Base-by-base conservation (phyloP, 1,140 invertebrate genomes). In the Drosophila tsacasi region DNA sequence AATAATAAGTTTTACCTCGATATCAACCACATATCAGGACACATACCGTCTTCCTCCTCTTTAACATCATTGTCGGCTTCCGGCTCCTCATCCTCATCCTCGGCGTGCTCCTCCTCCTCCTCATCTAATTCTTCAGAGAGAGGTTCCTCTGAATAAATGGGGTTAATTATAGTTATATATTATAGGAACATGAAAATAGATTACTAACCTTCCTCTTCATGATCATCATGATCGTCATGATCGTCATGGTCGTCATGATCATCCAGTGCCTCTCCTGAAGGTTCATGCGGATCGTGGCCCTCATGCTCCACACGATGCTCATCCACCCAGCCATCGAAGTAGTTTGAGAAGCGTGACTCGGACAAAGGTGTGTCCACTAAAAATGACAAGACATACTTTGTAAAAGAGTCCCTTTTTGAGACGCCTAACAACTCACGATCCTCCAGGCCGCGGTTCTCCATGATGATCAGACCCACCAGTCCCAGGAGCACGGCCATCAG, bases 261-360 rank as follows among this genome's bases (percentile, higher is more conserved):
- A 46, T 92, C 83, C 32, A 83, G 40, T 7, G 79, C 85, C 5
- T 87, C 81, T 25, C 63, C 81, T 2, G 58, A 80, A 62, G 94
- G 91, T 92, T 94, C 74, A 90, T 94, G 80, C 91, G 93, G 87
- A 73, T 93, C 93, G 49, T 93, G 91, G 30, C 84, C 84, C 61
- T 94, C 93, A 61, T 95, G 94, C 67, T 94, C 93, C 61, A 93
- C 93, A 15, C 94, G 91, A 68, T 93, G 92, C 82, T 96, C 95
- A 78, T 97, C 96, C n/a, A 97, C 94, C 96, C 96, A 97, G 13
- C 96, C 96, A 90, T 96, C 95, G 68, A 97, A 95, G 46, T 96
- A 94, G 81, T 94, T 95, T 13, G 96, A 95, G 93, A 96, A 97
- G 37, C 95, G 94, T 25, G 96, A 97, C 83, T 96, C 95, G 13